Base-by-base conservation (phyloP, 2,888 invertebrate genomes). In the Apocheima hispidaria region DNA sequence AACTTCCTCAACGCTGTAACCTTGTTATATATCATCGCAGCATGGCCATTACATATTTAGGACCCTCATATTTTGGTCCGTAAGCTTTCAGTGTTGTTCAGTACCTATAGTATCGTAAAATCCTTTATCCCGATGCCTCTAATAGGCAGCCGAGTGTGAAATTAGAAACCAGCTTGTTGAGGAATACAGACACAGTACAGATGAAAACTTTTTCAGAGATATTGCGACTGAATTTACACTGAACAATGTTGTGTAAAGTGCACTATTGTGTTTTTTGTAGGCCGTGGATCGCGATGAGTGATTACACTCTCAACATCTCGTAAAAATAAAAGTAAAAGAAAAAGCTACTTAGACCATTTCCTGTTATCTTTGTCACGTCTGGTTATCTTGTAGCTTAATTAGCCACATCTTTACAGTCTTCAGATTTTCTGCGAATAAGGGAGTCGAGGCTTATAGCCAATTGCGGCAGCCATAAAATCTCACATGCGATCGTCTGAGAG, bases 401-500 rank as follows among this genome's bases (percentile, higher is more conserved):
- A 23, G 26, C n/a, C 41, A 12, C n/a, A 28, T 9, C 23, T 23
- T 38, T n/a, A 28, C 52, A 26, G 57, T 43, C 36, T 55, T 26
- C 36, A 49, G 36, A 54, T 57, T 67, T 66, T 70, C 63, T 70
- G 70, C 75, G 74, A 75, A 78, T 72, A 72, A 67, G 72, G 61
- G 69, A 70, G 71, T 72, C 59, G 74, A 74, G 79, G 74, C 16
- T 44, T 30, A 1, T 16, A 16, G 41, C 43, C 54, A 43, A 23
- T 71, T 69, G 65, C 58, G 60, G 71, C 69, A 68, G 74, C 79
- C 76, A 82, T 87, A 82, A 79, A n/a, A 85, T 84, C 84, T 82
- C 76, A 78, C 70, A 77, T 77, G 79, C 77, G 78, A 74, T 81
- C 81, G 90, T 89, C 86, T 88, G 86, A 83, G 84, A 78, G 79